Percentiles rank a stretch among this genome's conserved stretches.
Evolutionary conservation across 2,113 vertebrate genomes (phyloP).

Genomic region (Pheucticus melanocephalus): DNA sequence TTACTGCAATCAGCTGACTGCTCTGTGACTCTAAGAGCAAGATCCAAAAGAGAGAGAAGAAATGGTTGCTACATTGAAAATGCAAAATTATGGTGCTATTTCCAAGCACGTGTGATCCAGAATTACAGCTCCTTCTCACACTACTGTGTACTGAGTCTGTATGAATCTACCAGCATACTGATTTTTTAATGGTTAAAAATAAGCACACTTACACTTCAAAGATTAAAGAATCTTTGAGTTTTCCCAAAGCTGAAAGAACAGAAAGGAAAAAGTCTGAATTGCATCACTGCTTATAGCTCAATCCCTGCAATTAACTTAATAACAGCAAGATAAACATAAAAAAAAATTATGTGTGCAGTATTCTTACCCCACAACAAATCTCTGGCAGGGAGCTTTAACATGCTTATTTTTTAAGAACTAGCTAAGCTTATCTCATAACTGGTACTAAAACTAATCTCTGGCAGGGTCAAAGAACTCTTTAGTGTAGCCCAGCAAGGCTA

Average conservation of each 20-base stretch:
- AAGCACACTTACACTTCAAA: neutral
- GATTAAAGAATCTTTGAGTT: neutral
- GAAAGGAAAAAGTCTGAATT: neutral
- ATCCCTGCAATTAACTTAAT: neutral
- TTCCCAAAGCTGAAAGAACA: neutral
- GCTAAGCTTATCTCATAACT: slow-evolving; percentile 12
- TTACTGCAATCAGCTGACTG: neutral
- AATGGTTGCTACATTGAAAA: neutral
- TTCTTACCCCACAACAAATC: neutral
- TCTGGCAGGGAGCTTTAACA: neutral
- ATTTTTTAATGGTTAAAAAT: neutral
- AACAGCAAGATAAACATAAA: neutral
- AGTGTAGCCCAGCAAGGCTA: neutral
- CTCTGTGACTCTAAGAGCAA: neutral
- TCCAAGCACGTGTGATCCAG: neutral
- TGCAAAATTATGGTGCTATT: neutral
- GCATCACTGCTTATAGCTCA: neutral
- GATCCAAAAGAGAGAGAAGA: neutral
- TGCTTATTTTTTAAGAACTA: neutral
- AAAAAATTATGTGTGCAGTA: neutral
- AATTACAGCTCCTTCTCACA: neutral
- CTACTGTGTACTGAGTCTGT: neutral
- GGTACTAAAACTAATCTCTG: slow-evolving; percentile 4
- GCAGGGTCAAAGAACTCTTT: slow-evolving; percentile 17
- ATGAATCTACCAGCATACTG: neutral